Base-by-base conservation (phyloP, 2,797 vertebrate species). In the Sciurus vulgaris region DNA sequence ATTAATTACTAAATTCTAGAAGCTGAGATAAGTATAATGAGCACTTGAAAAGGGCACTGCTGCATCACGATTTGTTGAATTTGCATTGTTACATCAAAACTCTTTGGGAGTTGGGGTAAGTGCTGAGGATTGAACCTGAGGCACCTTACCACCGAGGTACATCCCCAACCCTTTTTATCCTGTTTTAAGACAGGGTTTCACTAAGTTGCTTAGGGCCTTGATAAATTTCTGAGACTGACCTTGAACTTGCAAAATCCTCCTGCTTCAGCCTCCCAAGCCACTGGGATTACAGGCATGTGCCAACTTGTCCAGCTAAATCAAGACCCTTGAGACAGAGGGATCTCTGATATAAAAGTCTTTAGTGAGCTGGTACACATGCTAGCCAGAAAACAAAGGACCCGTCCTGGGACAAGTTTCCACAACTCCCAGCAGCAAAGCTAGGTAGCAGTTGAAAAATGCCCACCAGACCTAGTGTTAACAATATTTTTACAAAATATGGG, bases 1-100 rank as follows among this genome's bases (percentile, higher is more conserved):
- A 79, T 65, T 83, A n/a, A 78, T 78, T 74, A 69, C 44, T 78
- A 22, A 89, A 74, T 83, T 95, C 63, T 79, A 51, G 65, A 93
- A 76, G 28, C 63, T 61, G 24, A 92, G 22, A 15, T 69, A 56
- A 83, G 11, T 59, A 24, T 65, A 47, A 51, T 7, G 44, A 78
- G 13, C 44, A 41, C 35, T 47, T 78, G n/a, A 70, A 83, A 85
- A 92, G n/a, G 33, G 7, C 11, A 49, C n/a, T 54, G 8, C 28
- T 72, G 8, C 41, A 59, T 69, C 51, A 35, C 63, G 20, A 78
- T 78, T 74, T 73, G 61, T 63, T 30, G 1, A 47, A 79, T 89
- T 92, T 96, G 59, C 26, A 26, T n/a, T 24, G 47, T 44, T 47
- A 20, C 35, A 35, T 44, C 22, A 1, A 44, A 44, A 67, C 30